Evolutionary conservation across 2,797 vertebrate species (phyloP).

Genomic region (Chromobotia macracanthus): DNA sequence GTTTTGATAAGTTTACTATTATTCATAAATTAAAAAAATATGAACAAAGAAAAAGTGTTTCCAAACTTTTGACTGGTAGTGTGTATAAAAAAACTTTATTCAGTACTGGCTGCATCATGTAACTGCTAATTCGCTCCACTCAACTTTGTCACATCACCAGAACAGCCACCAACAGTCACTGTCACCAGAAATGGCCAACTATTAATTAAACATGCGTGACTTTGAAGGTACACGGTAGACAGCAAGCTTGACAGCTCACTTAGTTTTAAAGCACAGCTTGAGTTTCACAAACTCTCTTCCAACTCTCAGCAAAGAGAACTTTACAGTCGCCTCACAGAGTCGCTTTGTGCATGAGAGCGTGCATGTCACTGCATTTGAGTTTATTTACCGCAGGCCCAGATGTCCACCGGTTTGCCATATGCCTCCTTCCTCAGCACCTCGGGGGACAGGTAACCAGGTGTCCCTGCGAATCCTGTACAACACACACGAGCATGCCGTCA

Average conservation of each 20-base stretch:
- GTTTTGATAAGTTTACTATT: no score
- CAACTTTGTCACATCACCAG: neutral
- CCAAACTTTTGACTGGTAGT: no score
- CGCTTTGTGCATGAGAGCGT: conserved; percentile 8
- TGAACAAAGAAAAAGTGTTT: no score
- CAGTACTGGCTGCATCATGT: no score
- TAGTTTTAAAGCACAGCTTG: neutral
- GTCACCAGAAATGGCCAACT: neutral
- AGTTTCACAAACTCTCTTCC: no score
- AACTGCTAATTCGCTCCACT: neutral
- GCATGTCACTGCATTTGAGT: conserved; percentile 45
- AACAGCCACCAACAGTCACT: neutral
- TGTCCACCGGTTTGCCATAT: conserved; percentile 99
- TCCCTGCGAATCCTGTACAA: conserved; percentile 90
- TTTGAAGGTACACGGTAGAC: neutral
- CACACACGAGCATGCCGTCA: conserved; percentile 23
- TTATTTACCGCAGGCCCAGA: conserved; percentile 96
- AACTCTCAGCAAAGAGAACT: neutral
- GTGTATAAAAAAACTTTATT: no score
- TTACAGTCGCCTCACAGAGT: neutral
- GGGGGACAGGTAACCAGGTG: conserved; percentile 94
- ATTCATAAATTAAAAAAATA: no score
- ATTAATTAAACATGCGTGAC: conserved; percentile 5
- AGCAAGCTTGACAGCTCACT: neutral
- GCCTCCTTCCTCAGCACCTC: conserved; percentile 97